Conservation (phyloP, 2,113 vertebrate species). For the Megaleporinus macrocephalus region DNA sequence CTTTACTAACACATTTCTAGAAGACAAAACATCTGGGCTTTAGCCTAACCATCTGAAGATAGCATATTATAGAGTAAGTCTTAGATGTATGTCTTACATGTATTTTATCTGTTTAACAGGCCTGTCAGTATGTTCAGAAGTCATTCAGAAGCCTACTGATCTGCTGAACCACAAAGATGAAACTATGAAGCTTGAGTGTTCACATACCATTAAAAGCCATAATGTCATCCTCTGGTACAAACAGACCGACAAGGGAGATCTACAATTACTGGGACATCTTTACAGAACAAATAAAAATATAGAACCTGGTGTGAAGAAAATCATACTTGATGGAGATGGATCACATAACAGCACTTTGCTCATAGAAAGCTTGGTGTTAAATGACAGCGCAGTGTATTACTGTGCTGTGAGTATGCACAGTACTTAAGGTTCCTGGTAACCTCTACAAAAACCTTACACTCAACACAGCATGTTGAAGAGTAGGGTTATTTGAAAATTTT, state of each 20-base stretch:
- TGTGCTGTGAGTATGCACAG: constrained; percentile 60
- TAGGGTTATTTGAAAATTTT: too few species aligned
- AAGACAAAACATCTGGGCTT: not conserved
- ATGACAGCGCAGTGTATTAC: constrained; percentile 64
- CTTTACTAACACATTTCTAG: not conserved
- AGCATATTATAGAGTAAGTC: not conserved
- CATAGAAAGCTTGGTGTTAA: constrained; percentile 25
- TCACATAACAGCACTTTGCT: not conserved
- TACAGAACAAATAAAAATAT: not conserved
- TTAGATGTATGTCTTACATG: not conserved
- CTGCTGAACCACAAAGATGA: constrained; percentile 8
- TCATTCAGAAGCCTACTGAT: constrained; percentile 57
- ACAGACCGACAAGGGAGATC: constrained; percentile 10
- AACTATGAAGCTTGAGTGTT: constrained; percentile 27
- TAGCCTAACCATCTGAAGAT: too few species aligned
- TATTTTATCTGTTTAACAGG: constrained; percentile 47
- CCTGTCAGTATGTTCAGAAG: not conserved
- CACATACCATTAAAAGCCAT: not conserved
- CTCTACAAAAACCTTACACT: constrained; percentile 31
- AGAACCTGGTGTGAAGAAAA: constrained; percentile 40
- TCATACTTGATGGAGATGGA: constrained; percentile 45
- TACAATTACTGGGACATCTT: constrained; percentile 29
- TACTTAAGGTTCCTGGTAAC: not conserved
- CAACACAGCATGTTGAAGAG: too few species aligned
- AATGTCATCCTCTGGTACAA: constrained; percentile 51